A percentile compares a stretch with the other conserved stretches of the same genome.
Evolutionary conservation across 1,140 invertebrate species (phyloP).

Genomic region (Brachionus calyciflorus): DNA sequence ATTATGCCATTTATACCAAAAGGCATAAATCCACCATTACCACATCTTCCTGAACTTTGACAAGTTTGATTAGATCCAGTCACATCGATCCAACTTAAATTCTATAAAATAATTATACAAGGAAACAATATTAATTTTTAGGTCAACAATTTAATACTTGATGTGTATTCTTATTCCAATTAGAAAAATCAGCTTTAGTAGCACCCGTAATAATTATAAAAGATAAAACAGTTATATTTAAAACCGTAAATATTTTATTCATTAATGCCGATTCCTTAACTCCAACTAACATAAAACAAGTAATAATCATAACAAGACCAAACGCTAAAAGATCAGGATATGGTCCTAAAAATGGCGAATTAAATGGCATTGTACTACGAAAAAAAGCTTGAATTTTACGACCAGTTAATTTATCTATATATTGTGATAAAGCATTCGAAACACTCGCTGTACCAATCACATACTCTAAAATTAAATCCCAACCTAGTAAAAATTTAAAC

Average conservation of each 20-base stretch:
- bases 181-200: slow-evolving; percentile 57
- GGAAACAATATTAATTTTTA: background rate
- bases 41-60: background rate
- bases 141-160: background rate
- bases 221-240: slow-evolving; percentile 55
- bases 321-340: slow-evolving; percentile 79
- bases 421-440: slow-evolving; percentile 28
- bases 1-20: slow-evolving; percentile 37
- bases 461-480: slow-evolving; percentile 84
- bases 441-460: slow-evolving; percentile 69
- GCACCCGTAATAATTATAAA: slow-evolving; percentile 59
- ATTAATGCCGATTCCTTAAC: slow-evolving; percentile 69
- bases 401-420: slow-evolving; percentile 52
- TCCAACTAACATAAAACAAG: slow-evolving; percentile 66
- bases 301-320: slow-evolving; percentile 49
- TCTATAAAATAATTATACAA: background rate
- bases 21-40: slow-evolving; percentile 41
- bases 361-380: slow-evolving; percentile 56
- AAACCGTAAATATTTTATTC: slow-evolving; percentile 53
- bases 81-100: slow-evolving; percentile 1
- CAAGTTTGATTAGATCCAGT: background rate
- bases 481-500: slow-evolving; percentile 59
- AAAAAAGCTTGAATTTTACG: slow-evolving; percentile 54
- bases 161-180: slow-evolving; percentile 55
- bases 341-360: slow-evolving; percentile 64